Evolutionary conservation across 2,888 invertebrate species (phyloP), one percentile per base, ranked within the genome.

Genomic region (Thalpophila matura): DNA sequence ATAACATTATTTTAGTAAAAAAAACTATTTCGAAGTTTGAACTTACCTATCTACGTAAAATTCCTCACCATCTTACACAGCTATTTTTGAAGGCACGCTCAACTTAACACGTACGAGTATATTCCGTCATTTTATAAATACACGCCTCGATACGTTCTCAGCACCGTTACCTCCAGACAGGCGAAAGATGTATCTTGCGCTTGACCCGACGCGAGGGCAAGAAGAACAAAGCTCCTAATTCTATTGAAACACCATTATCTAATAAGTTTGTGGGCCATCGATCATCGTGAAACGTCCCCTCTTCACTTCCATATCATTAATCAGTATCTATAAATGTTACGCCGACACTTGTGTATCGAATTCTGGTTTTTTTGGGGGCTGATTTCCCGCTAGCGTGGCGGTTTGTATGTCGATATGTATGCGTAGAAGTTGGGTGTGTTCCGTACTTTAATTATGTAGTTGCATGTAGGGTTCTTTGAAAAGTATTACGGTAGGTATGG

Each of bases 161-260:
- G 59, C 60, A 54, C 73, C 74, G 77, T 70, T 72, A 73, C 29
- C 43, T 49, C 22, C n/a, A 56, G 63, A 66, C 70, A 56, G 56
- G 20, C 66, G 43, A 58, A 47, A 69, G 66, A 63, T 86, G 85
- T 84, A 84, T 66, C 59, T 65, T 14, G 84, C 83, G 73, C 54
- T 71, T 81, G 82, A 84, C 82, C 83, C 78, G 74, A 74, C 72
- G 72, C 78, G 79, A 86, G 86, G 89, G 86, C 89, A 89, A 80
- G 79, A 89, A 90, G 93, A 93, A 94, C 93, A 94, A 94, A 91
- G 90, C 86, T 87, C 81, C 89, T 92, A 93, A 94, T 94, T 92
- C 90, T 91, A 94, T 94, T 91, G 93, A 91, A 92, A 91, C 89
- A 90, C 93, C 88, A 94, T 95, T 94, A 94, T 93, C 94, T 92